phyloP scores from a whole-genome alignment of 2,113 vertebrate genomes.

The Morone saxatilis region DNA sequence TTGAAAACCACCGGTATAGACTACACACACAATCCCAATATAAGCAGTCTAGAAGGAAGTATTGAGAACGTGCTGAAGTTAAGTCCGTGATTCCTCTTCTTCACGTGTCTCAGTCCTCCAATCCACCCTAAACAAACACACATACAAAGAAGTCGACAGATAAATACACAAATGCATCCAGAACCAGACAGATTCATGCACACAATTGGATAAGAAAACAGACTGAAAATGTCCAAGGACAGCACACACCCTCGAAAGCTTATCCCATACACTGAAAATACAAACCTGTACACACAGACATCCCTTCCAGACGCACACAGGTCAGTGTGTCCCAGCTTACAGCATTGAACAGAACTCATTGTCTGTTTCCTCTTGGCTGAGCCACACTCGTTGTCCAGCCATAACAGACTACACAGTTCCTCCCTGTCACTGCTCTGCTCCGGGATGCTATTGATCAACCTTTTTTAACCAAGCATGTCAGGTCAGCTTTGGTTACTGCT shows the following conservation, averaged over 20 bases:
- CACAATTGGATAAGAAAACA: constrained; percentile 37
- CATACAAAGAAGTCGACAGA: constrained; percentile 11
- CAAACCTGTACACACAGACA: constrained; percentile 59
- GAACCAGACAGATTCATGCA: constrained; percentile 40
- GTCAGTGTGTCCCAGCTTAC: constrained; percentile 37
- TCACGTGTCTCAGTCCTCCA: constrained; percentile 20
- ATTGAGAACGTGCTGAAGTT: constrained; percentile 28
- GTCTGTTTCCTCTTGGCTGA: constrained; percentile 68
- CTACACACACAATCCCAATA: constrained; percentile 38
- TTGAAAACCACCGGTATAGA: constrained; percentile 21
- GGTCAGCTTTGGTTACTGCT: constrained; percentile 29
- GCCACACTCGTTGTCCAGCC: constrained; percentile 38
- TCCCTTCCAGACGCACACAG: constrained; percentile 54
- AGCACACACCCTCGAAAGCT: constrained; percentile 24
- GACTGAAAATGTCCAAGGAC: constrained; percentile 21
- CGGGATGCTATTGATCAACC: constrained; percentile 58
- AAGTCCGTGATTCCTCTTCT: constrained; percentile 13
- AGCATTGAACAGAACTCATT: constrained; percentile 28
- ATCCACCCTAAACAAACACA: not conserved
- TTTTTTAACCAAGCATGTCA: constrained; percentile 26
- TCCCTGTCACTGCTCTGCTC: constrained; percentile 5
- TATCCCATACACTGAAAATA: constrained; percentile 33
- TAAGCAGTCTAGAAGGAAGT: constrained; percentile 52
- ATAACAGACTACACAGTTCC: constrained; percentile 58
- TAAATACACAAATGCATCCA: constrained; percentile 37